Conservation (phyloP, 2,113 vertebrate genomes). For the Leucosticte australis region DNA sequence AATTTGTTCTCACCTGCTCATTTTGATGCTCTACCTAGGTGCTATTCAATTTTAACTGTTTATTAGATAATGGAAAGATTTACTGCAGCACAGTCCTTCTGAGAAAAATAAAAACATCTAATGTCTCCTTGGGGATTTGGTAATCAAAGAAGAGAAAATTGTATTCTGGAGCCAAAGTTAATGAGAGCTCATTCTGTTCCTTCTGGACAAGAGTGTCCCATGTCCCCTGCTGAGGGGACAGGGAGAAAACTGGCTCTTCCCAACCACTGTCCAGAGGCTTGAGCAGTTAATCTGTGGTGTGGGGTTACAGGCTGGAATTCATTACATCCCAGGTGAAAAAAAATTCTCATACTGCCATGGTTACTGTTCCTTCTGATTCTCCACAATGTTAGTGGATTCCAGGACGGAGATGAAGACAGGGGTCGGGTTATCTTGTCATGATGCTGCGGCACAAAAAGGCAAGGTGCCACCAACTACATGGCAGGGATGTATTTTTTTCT, state of each 20-base stretch:
- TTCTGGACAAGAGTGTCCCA: not conserved
- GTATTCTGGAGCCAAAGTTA: conserved; percentile 36
- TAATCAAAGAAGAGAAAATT: conserved; percentile 44
- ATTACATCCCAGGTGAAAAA: not conserved
- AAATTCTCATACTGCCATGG: not conserved
- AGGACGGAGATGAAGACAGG: not conserved
- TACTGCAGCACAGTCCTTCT: not conserved
- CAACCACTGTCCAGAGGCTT: not conserved
- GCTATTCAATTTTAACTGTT: conserved; percentile 48
- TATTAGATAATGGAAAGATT: conserved; percentile 59
- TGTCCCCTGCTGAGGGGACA: not conserved
- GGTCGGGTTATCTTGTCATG: not conserved
- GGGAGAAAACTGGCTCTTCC: not conserved
- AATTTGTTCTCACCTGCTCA: conserved; percentile 24
- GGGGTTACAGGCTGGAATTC: not conserved
- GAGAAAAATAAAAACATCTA: conserved; percentile 40
- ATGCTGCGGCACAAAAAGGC: not conserved
- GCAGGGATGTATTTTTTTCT: not conserved
- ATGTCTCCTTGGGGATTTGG: conserved; percentile 19
- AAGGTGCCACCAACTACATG: not conserved
- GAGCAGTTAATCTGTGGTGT: not conserved
- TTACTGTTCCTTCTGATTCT: not conserved
- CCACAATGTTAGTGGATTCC: not conserved
- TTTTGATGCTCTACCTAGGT: conserved; percentile 5
- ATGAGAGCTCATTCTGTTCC: not conserved